Evolutionary conservation across 2,888 invertebrate genomes (phyloP), one percentile per base, ranked within the genome.

Genomic region (Hyposoter didymator): DNA sequence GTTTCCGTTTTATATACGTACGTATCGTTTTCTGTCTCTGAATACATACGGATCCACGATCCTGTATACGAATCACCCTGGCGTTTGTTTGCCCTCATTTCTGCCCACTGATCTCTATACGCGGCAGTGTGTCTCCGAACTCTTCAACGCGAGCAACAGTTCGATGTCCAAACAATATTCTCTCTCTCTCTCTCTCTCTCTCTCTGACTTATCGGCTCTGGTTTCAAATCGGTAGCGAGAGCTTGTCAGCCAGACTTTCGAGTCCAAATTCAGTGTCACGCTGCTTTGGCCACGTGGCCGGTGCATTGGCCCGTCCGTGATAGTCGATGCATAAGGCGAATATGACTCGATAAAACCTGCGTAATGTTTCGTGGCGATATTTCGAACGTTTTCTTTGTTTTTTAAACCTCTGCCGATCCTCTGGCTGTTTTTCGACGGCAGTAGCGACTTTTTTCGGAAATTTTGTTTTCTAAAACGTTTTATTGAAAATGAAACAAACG

Each of bases 71-170:
- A 70, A 62, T 47, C 22, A n/a, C 17, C 83, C 86, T 84, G 82
- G 86, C 85, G 74, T 45, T 86, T 84, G 88, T 86, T 88, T 87
- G 89, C 87, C 62, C 74, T 74, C 10, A 39, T 39, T 74, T 73
- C 74, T 66, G 45, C 64, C 17, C 64, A 22, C 49, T 64, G 32
- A 35, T 43, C 32, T 66, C 74, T 45, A n/a, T n/a, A 59, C 28
- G 28, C 28, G 12, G n/a, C n/a, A n/a, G n/a, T n/a, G 55, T 59
- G 22, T 28, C 55, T 59, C 55, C 12, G 28, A 28, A 59, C 22
- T 59, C 28, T 59, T 14, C 10, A 59, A 55, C 22, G 10, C 8
- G 10, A 10, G 2, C 10, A 1, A 22, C 17, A 22, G 55, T 55
- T 55, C 10, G 22, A 55, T 55, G 10, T 12, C 22, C n/a, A 22